phyloP scores from a whole-genome alignment of 2,113 vertebrate genomes.

The Camelus dromedarius region DNA sequence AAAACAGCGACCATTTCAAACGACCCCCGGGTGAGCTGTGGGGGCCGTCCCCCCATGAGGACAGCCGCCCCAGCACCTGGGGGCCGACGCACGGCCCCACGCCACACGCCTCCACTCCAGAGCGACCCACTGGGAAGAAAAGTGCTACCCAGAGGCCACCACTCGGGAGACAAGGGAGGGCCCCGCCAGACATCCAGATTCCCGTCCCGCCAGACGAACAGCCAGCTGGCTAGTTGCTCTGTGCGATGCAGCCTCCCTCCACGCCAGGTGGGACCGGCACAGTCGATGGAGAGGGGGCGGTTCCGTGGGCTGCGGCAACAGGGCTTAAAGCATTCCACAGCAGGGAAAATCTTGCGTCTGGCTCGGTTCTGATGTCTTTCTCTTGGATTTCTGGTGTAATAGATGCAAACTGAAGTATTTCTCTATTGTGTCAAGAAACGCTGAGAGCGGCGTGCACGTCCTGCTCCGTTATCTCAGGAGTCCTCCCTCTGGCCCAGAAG shows the following conservation, averaged over 20 bases:
- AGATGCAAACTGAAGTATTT: neutral
- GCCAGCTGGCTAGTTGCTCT: rapidly evolving
- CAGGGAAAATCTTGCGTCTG: neutral
- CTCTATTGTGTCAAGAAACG: neutral
- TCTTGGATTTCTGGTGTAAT: neutral
- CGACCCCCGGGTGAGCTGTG: rapidly evolving
- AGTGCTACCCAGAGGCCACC: too few species aligned
- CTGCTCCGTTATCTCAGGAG: neutral
- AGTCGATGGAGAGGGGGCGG: neutral
- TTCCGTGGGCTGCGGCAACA: neutral
- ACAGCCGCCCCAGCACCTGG: neutral
- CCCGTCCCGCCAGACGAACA: rapidly evolving
- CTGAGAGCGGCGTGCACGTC: rapidly evolving
- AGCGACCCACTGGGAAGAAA: neutral
- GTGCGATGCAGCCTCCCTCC: neutral
- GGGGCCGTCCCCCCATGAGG: rapidly evolving
- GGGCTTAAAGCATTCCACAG: neutral
- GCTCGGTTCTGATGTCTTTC: too few species aligned
- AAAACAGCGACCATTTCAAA: neutral
- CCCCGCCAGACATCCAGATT: neutral
- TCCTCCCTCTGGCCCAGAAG: neutral
- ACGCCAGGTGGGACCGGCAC: rapidly evolving
- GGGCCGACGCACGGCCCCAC: neutral
- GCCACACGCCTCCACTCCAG: rapidly evolving
- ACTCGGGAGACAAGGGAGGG: neutral